Conservation (phyloP, 2,888 invertebrate species). For the Smittia sp. region DNA sequence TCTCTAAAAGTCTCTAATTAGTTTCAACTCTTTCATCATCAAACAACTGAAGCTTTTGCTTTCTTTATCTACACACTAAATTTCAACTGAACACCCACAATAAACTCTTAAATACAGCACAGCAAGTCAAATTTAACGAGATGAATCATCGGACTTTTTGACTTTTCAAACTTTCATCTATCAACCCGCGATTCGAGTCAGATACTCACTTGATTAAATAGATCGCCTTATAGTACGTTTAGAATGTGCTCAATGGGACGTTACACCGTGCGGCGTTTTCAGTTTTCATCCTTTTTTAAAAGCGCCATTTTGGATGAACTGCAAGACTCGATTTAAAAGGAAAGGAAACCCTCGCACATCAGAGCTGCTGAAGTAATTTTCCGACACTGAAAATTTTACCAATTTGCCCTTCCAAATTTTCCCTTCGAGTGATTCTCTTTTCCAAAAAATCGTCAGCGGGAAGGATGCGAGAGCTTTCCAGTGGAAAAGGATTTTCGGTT, state of each 20-base stretch:
- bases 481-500: too few relatives aligned
- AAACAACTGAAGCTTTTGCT: too few relatives aligned
- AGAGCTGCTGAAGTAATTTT: background rate
- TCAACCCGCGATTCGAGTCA: background rate
- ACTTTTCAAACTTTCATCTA: background rate
- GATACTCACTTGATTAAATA: background rate
- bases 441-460: too few relatives aligned
- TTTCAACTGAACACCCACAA: too few relatives aligned
- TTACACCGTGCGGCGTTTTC: background rate
- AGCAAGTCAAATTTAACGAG: background rate
- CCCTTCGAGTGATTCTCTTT: too few relatives aligned
- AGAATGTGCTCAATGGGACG: background rate
- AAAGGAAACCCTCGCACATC: background rate
- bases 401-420: too few relatives aligned
- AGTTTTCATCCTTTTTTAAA: conserved; percentile 2
- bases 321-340: background rate
- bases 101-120: too few relatives aligned
- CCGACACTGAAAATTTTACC: background rate
- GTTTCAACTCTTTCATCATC: too few relatives aligned
- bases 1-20: too few relatives aligned
- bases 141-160: background rate
- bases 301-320: conserved; percentile 24
- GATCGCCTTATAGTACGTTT: background rate
- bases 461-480: too few relatives aligned
- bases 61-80: too few relatives aligned